Evolutionary conservation across 1,140 invertebrate species (phyloP).

Genomic region (Mactra quadrangularis): DNA sequence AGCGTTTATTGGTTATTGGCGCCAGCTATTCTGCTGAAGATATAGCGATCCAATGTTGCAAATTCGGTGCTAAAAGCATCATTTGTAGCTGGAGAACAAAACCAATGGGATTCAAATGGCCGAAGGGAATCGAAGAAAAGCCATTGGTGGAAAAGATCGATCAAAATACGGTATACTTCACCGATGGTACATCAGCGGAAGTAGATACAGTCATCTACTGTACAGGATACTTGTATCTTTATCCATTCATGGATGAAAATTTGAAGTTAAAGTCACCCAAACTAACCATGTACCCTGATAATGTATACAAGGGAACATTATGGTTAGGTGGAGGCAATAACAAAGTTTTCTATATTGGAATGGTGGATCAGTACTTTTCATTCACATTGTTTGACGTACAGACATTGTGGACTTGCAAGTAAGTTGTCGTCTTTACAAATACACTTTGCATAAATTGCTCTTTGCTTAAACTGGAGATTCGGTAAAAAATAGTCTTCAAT

Average conservation of each 20-base stretch:
- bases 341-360: constrained; percentile 58
- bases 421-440: too few species aligned
- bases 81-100: constrained; percentile 35
- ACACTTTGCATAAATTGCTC: background rate
- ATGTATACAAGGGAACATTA: constrained; percentile 54
- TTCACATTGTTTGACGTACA: constrained; percentile 63
- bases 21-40: constrained; percentile 58
- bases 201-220: constrained; percentile 57
- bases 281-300: constrained; percentile 29
- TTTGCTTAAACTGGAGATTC: too few species aligned
- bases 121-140: constrained; percentile 39
- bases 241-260: constrained; percentile 42
- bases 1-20: constrained; percentile 45
- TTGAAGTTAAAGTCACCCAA: constrained; percentile 24
- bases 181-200: constrained; percentile 47
- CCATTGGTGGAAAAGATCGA: constrained; percentile 30
- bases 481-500: background rate
- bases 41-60: constrained; percentile 48
- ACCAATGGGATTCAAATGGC: constrained; percentile 60
- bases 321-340: constrained; percentile 53
- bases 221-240: constrained; percentile 56
- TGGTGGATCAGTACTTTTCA: constrained; percentile 56
- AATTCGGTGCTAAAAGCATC: constrained; percentile 43
- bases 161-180: constrained; percentile 36
- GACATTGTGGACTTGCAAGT: constrained; percentile 47